Percentiles rank a stretch among this genome's conserved stretches.
Conservation (phyloP, 2,113 vertebrate species). For the Galemys pyrenaicus region DNA sequence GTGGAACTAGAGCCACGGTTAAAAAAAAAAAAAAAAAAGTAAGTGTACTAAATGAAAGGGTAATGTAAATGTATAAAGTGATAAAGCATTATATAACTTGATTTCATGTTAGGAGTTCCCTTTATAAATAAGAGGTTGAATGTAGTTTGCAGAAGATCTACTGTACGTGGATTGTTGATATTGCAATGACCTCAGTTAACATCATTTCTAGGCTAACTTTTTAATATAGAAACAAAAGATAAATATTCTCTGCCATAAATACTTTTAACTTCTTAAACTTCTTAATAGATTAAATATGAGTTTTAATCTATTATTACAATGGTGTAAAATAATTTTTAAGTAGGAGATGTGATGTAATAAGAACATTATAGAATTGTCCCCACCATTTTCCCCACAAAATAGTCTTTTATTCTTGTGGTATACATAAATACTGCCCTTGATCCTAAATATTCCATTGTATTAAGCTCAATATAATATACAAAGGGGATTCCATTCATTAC, state of each 20-base stretch:
- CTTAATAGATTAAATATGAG: background rate
- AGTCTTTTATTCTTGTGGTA: background rate
- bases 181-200: background rate
- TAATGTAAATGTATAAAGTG: background rate
- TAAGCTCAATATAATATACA: background rate
- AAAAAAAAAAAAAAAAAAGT: too few relatives aligned
- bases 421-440: background rate
- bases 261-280: slow-evolving; percentile 49
- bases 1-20: background rate
- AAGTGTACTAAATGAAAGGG: background rate
- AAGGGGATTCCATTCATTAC: background rate
- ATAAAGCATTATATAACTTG: background rate
- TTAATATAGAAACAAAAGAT: background rate
- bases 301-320: slow-evolving; percentile 37
- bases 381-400: background rate
- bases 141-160: background rate
- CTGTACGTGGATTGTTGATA: background rate
- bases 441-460: background rate
- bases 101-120: background rate
- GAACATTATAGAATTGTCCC: background rate
- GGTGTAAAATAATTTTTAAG: background rate
- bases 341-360: background rate
- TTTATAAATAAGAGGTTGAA: background rate
- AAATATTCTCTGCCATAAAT: background rate
- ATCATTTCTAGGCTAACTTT: slow-evolving; percentile 27